Evolutionary conservation across 2,113 vertebrate genomes (phyloP).

Genomic region (Atractosteus spatula): DNA sequence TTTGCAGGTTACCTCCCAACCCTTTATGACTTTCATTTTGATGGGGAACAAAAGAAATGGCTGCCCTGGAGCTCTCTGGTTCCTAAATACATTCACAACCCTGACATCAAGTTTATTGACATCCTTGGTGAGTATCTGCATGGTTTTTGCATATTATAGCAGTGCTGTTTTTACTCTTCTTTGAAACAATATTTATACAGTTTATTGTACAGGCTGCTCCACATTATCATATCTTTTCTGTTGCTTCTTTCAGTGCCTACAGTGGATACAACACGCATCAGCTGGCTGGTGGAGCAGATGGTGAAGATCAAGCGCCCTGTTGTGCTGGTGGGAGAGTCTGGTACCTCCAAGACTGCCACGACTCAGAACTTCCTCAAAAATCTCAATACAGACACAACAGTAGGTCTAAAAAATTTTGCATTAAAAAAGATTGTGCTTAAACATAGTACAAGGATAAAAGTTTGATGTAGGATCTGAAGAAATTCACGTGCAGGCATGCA

Average conservation of each 20-base stretch:
- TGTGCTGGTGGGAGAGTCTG: slow-evolving; percentile 90
- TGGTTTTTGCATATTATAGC: not conserved
- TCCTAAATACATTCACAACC: slow-evolving; percentile 73
- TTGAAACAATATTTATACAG: not conserved
- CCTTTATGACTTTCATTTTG: slow-evolving; percentile 92
- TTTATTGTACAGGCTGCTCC: not conserved
- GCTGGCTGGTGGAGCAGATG: slow-evolving; percentile 89
- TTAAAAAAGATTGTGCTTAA: not conserved
- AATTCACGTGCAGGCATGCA: no score
- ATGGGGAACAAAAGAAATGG: slow-evolving; percentile 71
- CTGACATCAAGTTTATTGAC: slow-evolving; percentile 77
- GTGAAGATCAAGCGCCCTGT: slow-evolving; percentile 80
- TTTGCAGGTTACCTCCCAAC: slow-evolving; percentile 79
- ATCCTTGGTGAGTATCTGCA: slow-evolving; percentile 77
- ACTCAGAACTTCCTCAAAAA: slow-evolving; percentile 85
- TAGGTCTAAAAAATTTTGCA: slow-evolving; percentile 43
- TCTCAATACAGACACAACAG: slow-evolving; percentile 68
- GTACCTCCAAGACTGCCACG: slow-evolving; percentile 94
- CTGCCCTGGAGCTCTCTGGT: slow-evolving; percentile 84
- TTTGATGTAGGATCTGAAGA: no score
- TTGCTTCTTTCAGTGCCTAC: slow-evolving; percentile 78
- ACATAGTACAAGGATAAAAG: no score
- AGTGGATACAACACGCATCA: slow-evolving; percentile 81
- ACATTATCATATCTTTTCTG: not conserved
- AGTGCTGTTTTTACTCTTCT: no score